Evolutionary conservation across 1,140 invertebrate species (phyloP).

Genomic region (Andrena cerasifolii): DNA sequence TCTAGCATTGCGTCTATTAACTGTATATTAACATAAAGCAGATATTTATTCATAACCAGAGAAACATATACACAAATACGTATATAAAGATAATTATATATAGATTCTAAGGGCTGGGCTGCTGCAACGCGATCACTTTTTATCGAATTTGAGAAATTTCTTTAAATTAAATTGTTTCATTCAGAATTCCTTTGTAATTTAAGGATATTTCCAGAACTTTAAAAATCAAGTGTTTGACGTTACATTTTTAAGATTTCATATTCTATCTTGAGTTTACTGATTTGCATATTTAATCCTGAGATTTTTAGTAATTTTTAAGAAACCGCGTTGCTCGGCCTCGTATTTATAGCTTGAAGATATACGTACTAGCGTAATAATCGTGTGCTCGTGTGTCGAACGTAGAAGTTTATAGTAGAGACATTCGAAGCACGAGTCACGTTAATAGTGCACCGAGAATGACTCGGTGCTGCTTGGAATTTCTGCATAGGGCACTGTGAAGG

Average conservation of each 20-base stretch:
- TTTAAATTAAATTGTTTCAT: too few relatives aligned
- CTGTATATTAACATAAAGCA: conserved; percentile 10
- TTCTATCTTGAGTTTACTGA: too few relatives aligned
- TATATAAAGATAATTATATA: conserved; percentile 1
- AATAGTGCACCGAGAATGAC: too few relatives aligned
- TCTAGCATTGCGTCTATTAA: conserved; percentile 25
- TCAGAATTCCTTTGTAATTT: too few relatives aligned
- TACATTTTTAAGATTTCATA: too few relatives aligned
- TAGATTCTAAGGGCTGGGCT: neutral
- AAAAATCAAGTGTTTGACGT: too few relatives aligned
- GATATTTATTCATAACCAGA: neutral
- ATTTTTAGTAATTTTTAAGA: neutral
- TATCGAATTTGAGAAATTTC: neutral
- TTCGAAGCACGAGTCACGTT: conserved; percentile 3
- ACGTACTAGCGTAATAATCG: neutral
- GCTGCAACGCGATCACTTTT: neutral
- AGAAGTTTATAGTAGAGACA: neutral
- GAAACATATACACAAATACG: conserved; percentile 23
- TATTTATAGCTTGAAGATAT: conserved; percentile 9
- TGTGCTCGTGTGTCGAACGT: neutral
- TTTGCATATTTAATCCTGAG: too few relatives aligned
- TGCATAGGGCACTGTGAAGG: conserved; percentile 41
- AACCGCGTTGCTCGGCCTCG: neutral
- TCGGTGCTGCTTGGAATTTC: conserved; percentile 49
- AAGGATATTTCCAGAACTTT: too few relatives aligned